Conservation (phyloP, 2,113 vertebrate species). For the human (Homo sapiens) region DNA sequence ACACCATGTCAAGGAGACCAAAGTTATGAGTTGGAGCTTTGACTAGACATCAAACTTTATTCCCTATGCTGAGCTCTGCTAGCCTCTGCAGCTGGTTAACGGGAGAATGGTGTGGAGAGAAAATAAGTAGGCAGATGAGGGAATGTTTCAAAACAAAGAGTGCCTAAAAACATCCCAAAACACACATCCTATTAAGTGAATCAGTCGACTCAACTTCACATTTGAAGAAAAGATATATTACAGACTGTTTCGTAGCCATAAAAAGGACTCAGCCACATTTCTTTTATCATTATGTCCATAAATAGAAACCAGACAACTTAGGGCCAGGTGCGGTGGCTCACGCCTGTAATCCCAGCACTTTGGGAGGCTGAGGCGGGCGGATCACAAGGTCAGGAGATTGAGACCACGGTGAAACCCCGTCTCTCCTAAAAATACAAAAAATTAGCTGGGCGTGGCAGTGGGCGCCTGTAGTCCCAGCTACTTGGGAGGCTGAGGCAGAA, state of each 20-base stretch:
- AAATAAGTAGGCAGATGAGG: slow-evolving; percentile 13
- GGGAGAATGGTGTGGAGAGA: slow-evolving; percentile 40
- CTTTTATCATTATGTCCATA: neutral
- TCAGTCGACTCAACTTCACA: neutral
- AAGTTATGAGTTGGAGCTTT: slow-evolving; percentile 24
- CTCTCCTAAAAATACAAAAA: too few species aligned
- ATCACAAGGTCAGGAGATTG: too few species aligned
- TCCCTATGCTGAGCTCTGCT: neutral
- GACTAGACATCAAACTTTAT: slow-evolving; percentile 41
- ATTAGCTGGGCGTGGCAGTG: too few species aligned
- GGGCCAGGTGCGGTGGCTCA: too few species aligned
- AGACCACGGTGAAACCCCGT: too few species aligned
- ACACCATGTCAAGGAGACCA: slow-evolving; percentile 1
- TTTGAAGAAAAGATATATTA: neutral
- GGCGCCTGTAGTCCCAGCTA: too few species aligned
- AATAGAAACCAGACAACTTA: neutral
- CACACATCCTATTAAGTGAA: neutral
- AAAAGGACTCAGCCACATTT: neutral
- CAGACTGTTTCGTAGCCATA: neutral
- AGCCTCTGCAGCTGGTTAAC: slow-evolving; percentile 1
- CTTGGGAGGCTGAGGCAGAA: too few species aligned
- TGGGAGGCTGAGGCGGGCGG: too few species aligned
- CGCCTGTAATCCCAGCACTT: too few species aligned
- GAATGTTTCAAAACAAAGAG: slow-evolving; percentile 51
- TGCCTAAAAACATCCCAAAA: slow-evolving; percentile 32